Conservation (phyloP, 1,140 invertebrate genomes). For the Cecropterus lyciades region DNA sequence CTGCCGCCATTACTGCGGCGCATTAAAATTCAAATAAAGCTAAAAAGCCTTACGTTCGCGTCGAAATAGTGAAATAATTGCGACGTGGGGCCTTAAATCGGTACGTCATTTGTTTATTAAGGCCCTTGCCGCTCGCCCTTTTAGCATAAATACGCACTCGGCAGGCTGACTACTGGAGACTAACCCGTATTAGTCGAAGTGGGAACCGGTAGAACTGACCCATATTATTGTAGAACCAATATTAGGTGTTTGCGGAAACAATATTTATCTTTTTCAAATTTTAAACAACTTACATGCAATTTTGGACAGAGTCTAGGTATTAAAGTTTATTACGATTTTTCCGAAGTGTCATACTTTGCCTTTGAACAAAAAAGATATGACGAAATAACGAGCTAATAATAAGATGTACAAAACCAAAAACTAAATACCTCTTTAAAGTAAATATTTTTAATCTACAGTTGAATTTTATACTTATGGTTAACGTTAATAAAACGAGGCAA, state of each 20-base stretch:
- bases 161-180: conserved; percentile 26
- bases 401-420: too few relatives aligned
- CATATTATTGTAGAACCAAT: conserved; percentile 8
- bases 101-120: conserved; percentile 75
- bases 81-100: conserved; percentile 65
- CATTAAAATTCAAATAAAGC: conserved; percentile 64
- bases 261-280: too few relatives aligned
- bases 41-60: conserved; percentile 58
- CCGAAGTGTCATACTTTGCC: too few relatives aligned
- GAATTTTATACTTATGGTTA: too few relatives aligned
- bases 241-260: too few relatives aligned
- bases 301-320: too few relatives aligned
- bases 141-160: conserved; percentile 68
- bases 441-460: too few relatives aligned
- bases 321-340: too few relatives aligned
- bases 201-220: conserved; percentile 6
- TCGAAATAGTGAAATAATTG: conserved; percentile 76
- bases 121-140: conserved; percentile 58
- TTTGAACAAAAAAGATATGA: too few relatives aligned
- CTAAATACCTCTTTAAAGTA: too few relatives aligned
- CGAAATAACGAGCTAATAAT: too few relatives aligned
- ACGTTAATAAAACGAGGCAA: not conserved
- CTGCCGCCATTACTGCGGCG: conserved; percentile 47
- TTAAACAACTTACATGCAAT: too few relatives aligned
- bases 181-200: not conserved